Conservation (phyloP, 2,113 vertebrate genomes). For the Chionomys nivalis region DNA sequence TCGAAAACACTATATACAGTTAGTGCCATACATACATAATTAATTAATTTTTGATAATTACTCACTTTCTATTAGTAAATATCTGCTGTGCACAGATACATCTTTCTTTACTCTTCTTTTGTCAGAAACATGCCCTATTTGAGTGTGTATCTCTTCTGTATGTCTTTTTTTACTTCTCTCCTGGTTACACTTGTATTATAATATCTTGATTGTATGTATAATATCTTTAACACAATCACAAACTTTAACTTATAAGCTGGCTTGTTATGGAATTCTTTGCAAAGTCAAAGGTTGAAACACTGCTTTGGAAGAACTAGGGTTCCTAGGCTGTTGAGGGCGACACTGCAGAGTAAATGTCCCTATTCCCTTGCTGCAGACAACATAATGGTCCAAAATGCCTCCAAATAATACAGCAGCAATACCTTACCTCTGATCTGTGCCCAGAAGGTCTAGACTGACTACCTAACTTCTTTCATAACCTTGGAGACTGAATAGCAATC, state of each 20-base stretch:
- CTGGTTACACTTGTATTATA: not conserved
- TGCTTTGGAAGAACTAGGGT: not conserved
- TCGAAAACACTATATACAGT: not conserved
- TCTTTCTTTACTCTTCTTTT: not conserved
- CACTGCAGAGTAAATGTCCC: not conserved
- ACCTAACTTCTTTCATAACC: not conserved
- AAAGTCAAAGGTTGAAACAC: not conserved
- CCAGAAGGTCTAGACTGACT: not conserved
- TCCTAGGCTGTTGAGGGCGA: not conserved
- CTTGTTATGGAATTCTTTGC: not conserved
- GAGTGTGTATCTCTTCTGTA: not conserved
- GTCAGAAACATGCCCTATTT: not conserved
- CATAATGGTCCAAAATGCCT: not conserved
- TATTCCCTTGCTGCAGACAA: not conserved
- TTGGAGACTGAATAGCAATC: not conserved
- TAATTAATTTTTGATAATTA: not conserved
- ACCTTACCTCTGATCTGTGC: not conserved
- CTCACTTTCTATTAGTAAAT: not conserved
- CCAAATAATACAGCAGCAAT: not conserved
- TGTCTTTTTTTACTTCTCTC: not conserved
- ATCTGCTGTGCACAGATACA: no score
- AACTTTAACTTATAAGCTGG: not conserved
- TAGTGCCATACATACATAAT: not conserved
- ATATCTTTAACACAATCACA: not conserved
- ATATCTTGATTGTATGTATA: not conserved